Evolutionary conservation across 2,797 vertebrate genomes (phyloP), one percentile per base, ranked within the genome.

Genomic region (Sebastes baramenuke): DNA sequence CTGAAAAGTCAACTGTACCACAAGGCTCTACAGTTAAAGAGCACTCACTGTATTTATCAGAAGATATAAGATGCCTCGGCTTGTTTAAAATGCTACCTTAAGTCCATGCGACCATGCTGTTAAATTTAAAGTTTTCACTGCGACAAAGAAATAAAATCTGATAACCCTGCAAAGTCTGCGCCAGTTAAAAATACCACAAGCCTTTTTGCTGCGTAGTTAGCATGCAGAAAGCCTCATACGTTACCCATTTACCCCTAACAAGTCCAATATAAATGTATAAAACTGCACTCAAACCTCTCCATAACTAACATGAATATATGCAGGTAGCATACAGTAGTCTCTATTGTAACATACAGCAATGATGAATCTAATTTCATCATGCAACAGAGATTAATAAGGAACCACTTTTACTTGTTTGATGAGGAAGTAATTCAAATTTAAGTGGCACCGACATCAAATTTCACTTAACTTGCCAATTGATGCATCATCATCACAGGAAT

Each of bases 1-100:
- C 75, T 62, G 77, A 65, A 80, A 80, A 77, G 68, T 83, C 65
- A 29, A 72, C 61, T 22, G 14, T 11, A 72, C 80, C 58, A 73
- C 66, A 76, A 67, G 34, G 66, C 80, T 79, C 59, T 8, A 60
- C 72, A 61, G 72, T 73, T 29, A 10, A 67, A 75, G 79, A 64
- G 25, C 46, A 65, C 75, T 68, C 4, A 1, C 30, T 60, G 73
- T 59, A 55, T 81, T 82, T 74, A 71, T 79, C 67, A 66, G 24
- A 42, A 61, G 68, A 75, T 66, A 58, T 14, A 66, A 82, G 11
- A 80, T 14, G 64, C 29, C 56, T 72, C 18, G 0, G 49, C 24
- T 13, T 12, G 18, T 36, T 67, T 36, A 29, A 42, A 74, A 54
- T 20, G 5, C 24, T 8, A 49, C 22, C 4, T 18, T 20, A 25